A percentile compares a stretch with the other conserved stretches of the same genome.
Evolutionary conservation across 1,140 invertebrate genomes (phyloP).

Genomic region (Sitodiplosis mosellana): DNA sequence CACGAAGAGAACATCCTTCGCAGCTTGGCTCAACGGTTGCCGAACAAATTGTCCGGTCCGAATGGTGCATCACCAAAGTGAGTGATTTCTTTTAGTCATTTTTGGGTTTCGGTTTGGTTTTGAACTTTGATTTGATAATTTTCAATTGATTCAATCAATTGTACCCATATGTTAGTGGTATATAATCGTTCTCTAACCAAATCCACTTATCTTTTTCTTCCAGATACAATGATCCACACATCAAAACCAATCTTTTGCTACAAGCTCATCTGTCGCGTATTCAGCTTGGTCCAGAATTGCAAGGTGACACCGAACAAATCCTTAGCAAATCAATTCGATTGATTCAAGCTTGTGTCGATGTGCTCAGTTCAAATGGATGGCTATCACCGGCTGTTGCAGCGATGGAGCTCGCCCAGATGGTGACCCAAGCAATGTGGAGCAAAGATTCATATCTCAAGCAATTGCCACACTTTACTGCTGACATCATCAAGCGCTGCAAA

Average conservation of each 20-base stretch:
- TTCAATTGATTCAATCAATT: not conserved
- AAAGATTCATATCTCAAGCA: slow-evolving; percentile 97
- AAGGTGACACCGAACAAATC: slow-evolving; percentile 88
- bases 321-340: slow-evolving; percentile 72
- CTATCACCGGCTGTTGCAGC: slow-evolving; percentile 91
- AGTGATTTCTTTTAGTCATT: too few relatives aligned
- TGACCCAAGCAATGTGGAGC: slow-evolving; percentile 98
- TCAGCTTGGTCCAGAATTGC: slow-evolving; percentile 85
- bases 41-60: slow-evolving; percentile 49
- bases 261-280: slow-evolving; percentile 92
- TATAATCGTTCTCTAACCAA: too few relatives aligned
- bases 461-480: slow-evolving; percentile 82
- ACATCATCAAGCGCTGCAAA: slow-evolving; percentile 79
- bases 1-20: slow-evolving; percentile 82
- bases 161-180: not conserved
- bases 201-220: slow-evolving; percentile 16
- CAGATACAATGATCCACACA: slow-evolving; percentile 89
- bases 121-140: too few relatives aligned
- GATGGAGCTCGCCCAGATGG: slow-evolving; percentile 99
- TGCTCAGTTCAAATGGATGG: slow-evolving; percentile 96
- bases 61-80: slow-evolving; percentile 35
- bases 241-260: slow-evolving; percentile 89
- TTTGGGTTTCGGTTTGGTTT: too few relatives aligned
- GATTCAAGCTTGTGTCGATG: slow-evolving; percentile 98
- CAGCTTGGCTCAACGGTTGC: slow-evolving; percentile 56